Evolutionary conservation across 2,888 invertebrate genomes (phyloP), one percentile per base, ranked within the genome.

Genomic region (Xylocampa areola): DNA sequence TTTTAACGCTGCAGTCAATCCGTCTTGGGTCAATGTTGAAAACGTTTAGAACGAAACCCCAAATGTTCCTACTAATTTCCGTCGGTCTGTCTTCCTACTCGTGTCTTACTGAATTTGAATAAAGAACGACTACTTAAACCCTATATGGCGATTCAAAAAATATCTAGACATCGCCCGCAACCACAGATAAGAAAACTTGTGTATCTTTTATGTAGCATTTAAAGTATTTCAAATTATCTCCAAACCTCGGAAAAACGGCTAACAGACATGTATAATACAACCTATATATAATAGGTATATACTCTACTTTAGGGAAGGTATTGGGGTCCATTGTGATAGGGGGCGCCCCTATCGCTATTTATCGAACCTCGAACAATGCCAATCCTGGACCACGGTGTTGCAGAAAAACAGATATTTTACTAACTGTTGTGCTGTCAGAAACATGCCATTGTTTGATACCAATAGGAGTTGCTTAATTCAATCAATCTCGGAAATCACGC

Each of bases 341-440:
- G 41, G 30, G 45, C 50, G 68, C 67, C 73, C 65, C 73, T 67
- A 67, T 47, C 45, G 50, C 37, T 67, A 66, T 72, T 59, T 67
- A 66, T 67, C 67, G 50, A 67, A 59, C 73, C 60, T 67, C 68
- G 21, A 48, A 64, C 66, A 71, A 71, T 58, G 41, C 60, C 25
- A 32, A 50, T 23, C 60, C 49, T 29, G 36, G 14, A 30, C 44
- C 41, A 45, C 48, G 32, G 14, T 57, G 21, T 21, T 17, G 45
- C 14, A 58, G 40, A 71, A 65, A 66, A 71, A 49, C 39, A 29
- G 36, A 45, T n/a, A 16, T 41, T n/a, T 39, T 40, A 35, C 41
- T 54, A 41, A 47, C 47, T 7, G 19, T 17, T 11, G 14, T 6
- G 14, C 45, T 21, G 59, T 65, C 65, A 41, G 35, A n/a, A 29